A percentile compares a stretch with the other conserved stretches of the same genome.
phyloP scores from a whole-genome alignment of 2,888 invertebrate species.

The Drepanosiphum platanoidis region DNA sequence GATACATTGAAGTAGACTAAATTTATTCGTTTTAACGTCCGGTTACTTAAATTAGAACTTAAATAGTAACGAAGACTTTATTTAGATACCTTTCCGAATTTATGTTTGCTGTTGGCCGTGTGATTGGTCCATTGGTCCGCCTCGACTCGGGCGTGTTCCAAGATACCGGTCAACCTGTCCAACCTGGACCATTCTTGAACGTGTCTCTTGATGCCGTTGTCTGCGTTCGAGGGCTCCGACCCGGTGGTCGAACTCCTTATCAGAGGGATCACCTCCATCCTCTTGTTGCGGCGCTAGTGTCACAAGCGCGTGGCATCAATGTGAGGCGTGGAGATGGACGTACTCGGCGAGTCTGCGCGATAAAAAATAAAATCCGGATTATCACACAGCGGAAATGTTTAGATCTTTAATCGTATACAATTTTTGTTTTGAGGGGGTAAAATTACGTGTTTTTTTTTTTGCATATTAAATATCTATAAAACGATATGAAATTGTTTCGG shows the following conservation, averaged over 20 bases:
- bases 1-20: too few relatives aligned
- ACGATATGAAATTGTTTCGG: too few relatives aligned
- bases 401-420: too few relatives aligned
- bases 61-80: too few relatives aligned
- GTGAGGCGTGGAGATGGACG: not conserved
- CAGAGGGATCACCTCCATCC: slow-evolving; percentile 58
- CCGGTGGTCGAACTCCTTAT: slow-evolving; percentile 50
- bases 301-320: slow-evolving; percentile 39
- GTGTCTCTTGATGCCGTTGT: slow-evolving; percentile 67
- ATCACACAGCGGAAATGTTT: too few relatives aligned
- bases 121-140: slow-evolving; percentile 71
- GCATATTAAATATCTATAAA: too few relatives aligned
- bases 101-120: slow-evolving; percentile 69
- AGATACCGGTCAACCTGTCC: slow-evolving; percentile 70
- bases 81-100: slow-evolving; percentile 69
- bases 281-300: not conserved
- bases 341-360: not conserved
- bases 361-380: not conserved
- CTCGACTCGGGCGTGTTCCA: slow-evolving; percentile 71
- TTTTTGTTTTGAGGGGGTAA: too few relatives aligned
- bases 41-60: too few relatives aligned
- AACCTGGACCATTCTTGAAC: slow-evolving; percentile 71
- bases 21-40: too few relatives aligned
- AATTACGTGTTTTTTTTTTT: too few relatives aligned
- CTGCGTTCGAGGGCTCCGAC: slow-evolving; percentile 54